Base-by-base conservation (phyloP, 1,140 invertebrate species). In the Diuraphis noxia region DNA sequence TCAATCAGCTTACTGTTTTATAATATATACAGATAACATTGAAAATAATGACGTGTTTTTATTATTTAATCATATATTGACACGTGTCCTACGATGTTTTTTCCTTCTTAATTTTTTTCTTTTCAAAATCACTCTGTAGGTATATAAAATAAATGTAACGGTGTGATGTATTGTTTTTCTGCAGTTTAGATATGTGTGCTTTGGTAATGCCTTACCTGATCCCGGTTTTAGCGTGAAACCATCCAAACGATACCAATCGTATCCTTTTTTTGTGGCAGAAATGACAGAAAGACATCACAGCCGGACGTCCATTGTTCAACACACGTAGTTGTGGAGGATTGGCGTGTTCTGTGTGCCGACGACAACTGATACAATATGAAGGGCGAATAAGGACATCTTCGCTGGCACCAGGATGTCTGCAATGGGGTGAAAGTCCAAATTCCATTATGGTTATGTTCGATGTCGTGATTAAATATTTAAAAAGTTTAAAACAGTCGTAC, bases 181-280 rank as follows among this genome's bases (percentile, higher is more conserved):
- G 9, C 34, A 19, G 21, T 1, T 23, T 38, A 19, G 19, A 5
- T n/a, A 13, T n/a, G 13, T 72, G 56, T n/a, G n/a, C 56, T 72
- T 17, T 72, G 56, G 56, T 72, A n/a, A 19, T n/a, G 30, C 2
- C 23, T 87, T 87, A 87, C 85, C 85, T 41, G 25, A 52, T 49
- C 4, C 85, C 85, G 9, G 85, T 87, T 46, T 34, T 46, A 3
- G 41, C 85, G 34, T 8, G 34, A 23, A 46, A 87, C 85, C 85
- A 87, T 21, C 49, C 46, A 6, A 87, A 87, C 19, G 85, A 49
- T 38, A 87, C 85, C 34, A 87, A 46, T 87, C 43, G 85, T 46
- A 87, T 87, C 13, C 85, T 30, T 49, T 52, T 87, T 36, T 87
- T 87, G 34, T 87, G 85, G 23, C 85, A 87, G n/a, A 34, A 87